Conservation (phyloP, 2,888 invertebrate genomes). For the Schizaphis graminum region DNA sequence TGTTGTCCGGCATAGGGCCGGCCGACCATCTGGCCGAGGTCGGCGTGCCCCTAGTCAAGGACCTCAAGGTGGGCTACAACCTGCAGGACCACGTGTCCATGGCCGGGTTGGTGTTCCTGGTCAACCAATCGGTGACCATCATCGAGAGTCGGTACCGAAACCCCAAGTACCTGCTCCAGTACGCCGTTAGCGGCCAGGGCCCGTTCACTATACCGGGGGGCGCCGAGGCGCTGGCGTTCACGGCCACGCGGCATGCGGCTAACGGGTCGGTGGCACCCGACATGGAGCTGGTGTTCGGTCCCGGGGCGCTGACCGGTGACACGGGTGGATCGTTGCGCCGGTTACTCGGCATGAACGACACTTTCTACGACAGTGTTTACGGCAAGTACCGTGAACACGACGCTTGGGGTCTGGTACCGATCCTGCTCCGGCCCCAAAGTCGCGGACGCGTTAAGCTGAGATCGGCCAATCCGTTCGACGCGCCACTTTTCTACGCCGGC, state of each 20-base stretch:
- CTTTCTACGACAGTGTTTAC: slow-evolving; percentile 71
- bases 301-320: slow-evolving; percentile 73
- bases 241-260: slow-evolving; percentile 72
- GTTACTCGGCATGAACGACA: slow-evolving; percentile 71
- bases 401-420: slow-evolving; percentile 76
- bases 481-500: slow-evolving; percentile 80
- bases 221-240: slow-evolving; percentile 72
- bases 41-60: slow-evolving; percentile 71
- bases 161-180: slow-evolving; percentile 70
- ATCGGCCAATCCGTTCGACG: slow-evolving; percentile 74
- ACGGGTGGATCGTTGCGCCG: slow-evolving; percentile 71
- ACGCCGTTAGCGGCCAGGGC: slow-evolving; percentile 70
- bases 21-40: slow-evolving; percentile 70
- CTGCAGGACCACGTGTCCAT: slow-evolving; percentile 72
- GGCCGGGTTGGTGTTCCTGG: slow-evolving; percentile 70
- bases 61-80: slow-evolving; percentile 72
- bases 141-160: slow-evolving; percentile 68
- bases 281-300: slow-evolving; percentile 73
- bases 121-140: slow-evolving; percentile 69
- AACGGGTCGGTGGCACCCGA: slow-evolving; percentile 71
- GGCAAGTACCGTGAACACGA: slow-evolving; percentile 72
- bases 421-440: slow-evolving; percentile 82
- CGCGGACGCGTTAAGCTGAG: slow-evolving; percentile 76
- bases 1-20: slow-evolving; percentile 82
- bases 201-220: slow-evolving; percentile 72